Evolutionary conservation across 2,113 vertebrate species (phyloP), one percentile per base, ranked within the genome.

Genomic region (Melanocharis versteri): DNA sequence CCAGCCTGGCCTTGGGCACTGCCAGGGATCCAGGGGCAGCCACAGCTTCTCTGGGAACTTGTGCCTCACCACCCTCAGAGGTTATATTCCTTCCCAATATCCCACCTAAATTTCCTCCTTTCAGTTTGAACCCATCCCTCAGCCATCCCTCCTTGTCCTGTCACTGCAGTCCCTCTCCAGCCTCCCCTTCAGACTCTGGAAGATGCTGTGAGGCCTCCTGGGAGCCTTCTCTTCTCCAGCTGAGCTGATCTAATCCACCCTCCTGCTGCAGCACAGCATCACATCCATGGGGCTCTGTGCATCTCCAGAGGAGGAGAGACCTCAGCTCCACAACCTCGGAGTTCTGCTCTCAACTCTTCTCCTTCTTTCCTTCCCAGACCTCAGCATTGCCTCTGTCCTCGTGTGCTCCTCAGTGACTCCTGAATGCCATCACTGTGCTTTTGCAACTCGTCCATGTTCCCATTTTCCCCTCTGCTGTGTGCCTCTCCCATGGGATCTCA

Each of bases 41-140:
- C 42, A 2, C 31, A 57, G 58, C 37, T 57, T 0, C 51, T 58
- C 44, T 57, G 66, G 12, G 42, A 81, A 7, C 19, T 70, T 31
- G 44, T 37, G 60, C 18, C 37, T 69, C 0, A 1, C 14, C 42
- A 7, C 17, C 6, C 31, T 57, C 35, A 0, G 21, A 50, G n/a
- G n/a, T n/a, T n/a, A n/a, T n/a, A 19, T 58, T 66, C 4, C 26
- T 45, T 14, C 60, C 13, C 44, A 51, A 3, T 10, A 24, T 39
- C 17, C 15, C 51, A 51, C 9, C 22, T 27, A 6, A 8, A 48
- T 18, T 11, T 65, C 7, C 35, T 2, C 30, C 35, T 65, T 5
- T 6, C 68, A 37, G 31, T 28, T 0, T 37, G 58, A 64, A 71
- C 26, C 22, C 57, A 71, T 7, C 33, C 33, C 48, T 79, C 57